Conservation (phyloP, 1,140 invertebrate genomes). For the Meteorus sp. region DNA sequence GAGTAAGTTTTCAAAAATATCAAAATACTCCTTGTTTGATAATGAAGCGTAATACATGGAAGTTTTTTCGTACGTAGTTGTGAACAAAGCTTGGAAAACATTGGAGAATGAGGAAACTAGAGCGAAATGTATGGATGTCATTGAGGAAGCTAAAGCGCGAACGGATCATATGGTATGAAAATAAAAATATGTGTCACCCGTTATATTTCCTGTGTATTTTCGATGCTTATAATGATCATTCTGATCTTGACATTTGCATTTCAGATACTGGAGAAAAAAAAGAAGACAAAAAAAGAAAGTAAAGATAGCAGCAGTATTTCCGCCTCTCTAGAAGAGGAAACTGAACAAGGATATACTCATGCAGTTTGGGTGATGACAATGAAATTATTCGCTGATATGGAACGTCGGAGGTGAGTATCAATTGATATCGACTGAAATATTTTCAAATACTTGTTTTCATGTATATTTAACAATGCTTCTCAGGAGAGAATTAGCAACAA, state of each 20-base stretch:
- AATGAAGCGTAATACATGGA: constrained; percentile 35
- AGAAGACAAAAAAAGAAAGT: constrained; percentile 93
- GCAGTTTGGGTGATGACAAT: constrained; percentile 96
- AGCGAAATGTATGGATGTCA: constrained; percentile 93
- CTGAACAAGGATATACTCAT: constrained; percentile 89
- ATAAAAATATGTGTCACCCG: not conserved
- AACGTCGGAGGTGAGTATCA: constrained; percentile 68
- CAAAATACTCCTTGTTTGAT: constrained; percentile 19
- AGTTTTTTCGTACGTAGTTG: constrained; percentile 62
- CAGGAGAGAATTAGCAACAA: constrained; percentile 74
- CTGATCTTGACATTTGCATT: constrained; percentile 28
- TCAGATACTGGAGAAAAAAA: constrained; percentile 91
- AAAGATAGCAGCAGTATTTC: constrained; percentile 61
- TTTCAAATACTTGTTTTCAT: not conserved
- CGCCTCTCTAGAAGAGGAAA: constrained; percentile 86
- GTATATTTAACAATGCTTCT: constrained; percentile 3
- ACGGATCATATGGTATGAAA: constrained; percentile 89
- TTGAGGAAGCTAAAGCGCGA: constrained; percentile 93
- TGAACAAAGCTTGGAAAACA: constrained; percentile 96
- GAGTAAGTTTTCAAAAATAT: constrained; percentile 56
- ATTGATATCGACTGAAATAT: not conserved
- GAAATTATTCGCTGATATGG: constrained; percentile 98
- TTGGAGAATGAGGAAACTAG: constrained; percentile 93
- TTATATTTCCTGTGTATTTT: constrained; percentile 7
- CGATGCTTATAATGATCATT: constrained; percentile 12